Percentiles rank a stretch among this genome's conserved stretches.
Evolutionary conservation across 2,113 vertebrate species (phyloP).

Genomic region (Deroptyus accipitrinus): DNA sequence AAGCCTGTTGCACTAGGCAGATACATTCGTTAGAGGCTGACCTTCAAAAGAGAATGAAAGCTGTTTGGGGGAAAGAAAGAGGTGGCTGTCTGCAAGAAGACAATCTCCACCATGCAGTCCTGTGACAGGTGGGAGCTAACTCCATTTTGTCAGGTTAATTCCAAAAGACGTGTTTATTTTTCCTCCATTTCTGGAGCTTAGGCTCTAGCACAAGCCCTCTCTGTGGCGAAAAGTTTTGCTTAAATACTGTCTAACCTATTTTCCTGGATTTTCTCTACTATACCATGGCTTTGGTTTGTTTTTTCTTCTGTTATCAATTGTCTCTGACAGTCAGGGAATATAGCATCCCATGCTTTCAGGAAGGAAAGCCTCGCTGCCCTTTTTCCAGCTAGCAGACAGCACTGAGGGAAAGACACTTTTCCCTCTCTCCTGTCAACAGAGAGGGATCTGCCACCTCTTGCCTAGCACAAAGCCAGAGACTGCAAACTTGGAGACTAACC

Average conservation of each 20-base stretch:
- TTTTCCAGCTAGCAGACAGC: not conserved
- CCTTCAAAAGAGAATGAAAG: not conserved
- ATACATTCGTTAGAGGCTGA: not conserved
- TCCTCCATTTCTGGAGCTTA: not conserved
- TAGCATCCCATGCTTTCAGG: not conserved
- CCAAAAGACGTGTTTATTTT: constrained; percentile 4
- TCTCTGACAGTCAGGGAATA: not conserved
- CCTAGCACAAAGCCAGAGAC: not conserved
- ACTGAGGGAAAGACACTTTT: not conserved
- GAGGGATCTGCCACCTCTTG: not conserved
- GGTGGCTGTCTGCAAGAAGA: fast-evolving
- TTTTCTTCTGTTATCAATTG: not conserved
- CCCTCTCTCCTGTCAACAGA: fast-evolving
- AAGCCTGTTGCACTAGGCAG: fast-evolving
- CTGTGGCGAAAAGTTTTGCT: not conserved
- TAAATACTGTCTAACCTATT: not conserved
- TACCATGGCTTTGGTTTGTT: not conserved
- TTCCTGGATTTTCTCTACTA: not conserved
- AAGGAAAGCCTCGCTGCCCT: not conserved
- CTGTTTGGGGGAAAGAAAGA: not conserved
- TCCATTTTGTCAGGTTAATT: constrained; percentile 1
- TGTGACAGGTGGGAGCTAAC: not conserved
- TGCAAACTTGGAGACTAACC: not conserved
- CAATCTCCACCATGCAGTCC: not conserved
- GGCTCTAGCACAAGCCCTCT: not conserved